Evolutionary conservation across 2,888 invertebrate genomes (phyloP).

Genomic region (Orthosia gothica): DNA sequence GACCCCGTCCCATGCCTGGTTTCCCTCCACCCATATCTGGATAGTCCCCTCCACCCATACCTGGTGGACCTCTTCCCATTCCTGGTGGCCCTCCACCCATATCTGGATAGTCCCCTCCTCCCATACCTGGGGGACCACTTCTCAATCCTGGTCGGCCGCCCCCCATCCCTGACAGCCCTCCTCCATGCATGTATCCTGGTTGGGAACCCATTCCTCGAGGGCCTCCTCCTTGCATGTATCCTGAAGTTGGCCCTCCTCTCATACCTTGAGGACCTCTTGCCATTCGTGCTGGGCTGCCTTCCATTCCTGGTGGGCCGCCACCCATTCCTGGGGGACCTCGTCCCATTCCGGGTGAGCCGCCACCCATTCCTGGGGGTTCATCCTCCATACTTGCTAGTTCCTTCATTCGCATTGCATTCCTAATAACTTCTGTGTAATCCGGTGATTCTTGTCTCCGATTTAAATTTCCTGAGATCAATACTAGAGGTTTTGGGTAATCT

Average conservation of each 20-base stretch:
- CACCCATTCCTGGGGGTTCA: background rate
- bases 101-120: background rate
- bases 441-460: background rate
- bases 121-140: background rate
- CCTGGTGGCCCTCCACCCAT: background rate
- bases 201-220: no score
- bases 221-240: background rate
- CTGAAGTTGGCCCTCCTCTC: rapidly evolving
- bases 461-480: background rate
- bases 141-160: no score
- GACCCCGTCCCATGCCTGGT: background rate
- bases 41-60: no score
- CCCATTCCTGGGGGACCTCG: background rate
- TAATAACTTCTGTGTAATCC: background rate
- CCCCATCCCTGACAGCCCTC: no score
- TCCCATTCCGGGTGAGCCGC: background rate
- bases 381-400: background rate
- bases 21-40: background rate
- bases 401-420: background rate
- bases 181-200: no score
- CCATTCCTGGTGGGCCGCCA: background rate
- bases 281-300: background rate
- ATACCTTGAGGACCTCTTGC: background rate
- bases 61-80: background rate
- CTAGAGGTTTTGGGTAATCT: background rate